These are phyloP conservation scores for Apamea monoglypha DNA, from an alignment of 2,888 invertebrate species.

Conservation along the genomic window DNA sequence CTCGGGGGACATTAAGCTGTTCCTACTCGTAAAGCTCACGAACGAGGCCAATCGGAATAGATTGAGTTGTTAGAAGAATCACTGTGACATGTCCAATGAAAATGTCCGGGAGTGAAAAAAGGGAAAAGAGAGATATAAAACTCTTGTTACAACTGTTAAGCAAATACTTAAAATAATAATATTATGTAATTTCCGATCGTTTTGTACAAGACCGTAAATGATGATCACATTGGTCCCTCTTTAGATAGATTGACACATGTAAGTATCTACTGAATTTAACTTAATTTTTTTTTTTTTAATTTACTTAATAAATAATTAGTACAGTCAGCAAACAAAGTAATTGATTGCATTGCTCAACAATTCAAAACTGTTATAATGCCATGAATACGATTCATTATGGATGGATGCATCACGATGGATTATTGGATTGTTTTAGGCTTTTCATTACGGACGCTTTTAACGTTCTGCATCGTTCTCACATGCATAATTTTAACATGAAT, in stretches of 20 bases:
- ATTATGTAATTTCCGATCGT: not conserved
- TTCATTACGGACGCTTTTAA: too few relatives aligned
- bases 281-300: too few relatives aligned
- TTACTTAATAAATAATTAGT: not conserved
- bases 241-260: not conserved
- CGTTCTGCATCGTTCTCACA: too few relatives aligned
- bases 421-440: too few relatives aligned
- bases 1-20: constrained; percentile 38
- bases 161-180: not conserved
- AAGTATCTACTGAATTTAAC: not conserved
- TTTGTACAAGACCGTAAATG: not conserved
- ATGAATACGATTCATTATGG: constrained; percentile 23
- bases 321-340: not conserved
- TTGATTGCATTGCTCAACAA: not conserved
- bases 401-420: too few relatives aligned
- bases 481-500: too few relatives aligned
- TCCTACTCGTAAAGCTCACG: constrained; percentile 34
- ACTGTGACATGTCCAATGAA: constrained; percentile 4
- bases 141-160: not conserved
- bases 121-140: not conserved
- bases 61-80: constrained; percentile 37
- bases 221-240: not conserved
- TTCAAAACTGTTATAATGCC: constrained; percentile 8
- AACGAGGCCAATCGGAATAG: constrained; percentile 40
- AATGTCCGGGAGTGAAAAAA: not conserved